Percentiles rank a stretch among this genome's conserved stretches.
These are phyloP conservation scores for Venustaconcha ellipsiformis DNA, from an alignment of 1,140 invertebrate genomes.

Conservation along the genomic window DNA sequence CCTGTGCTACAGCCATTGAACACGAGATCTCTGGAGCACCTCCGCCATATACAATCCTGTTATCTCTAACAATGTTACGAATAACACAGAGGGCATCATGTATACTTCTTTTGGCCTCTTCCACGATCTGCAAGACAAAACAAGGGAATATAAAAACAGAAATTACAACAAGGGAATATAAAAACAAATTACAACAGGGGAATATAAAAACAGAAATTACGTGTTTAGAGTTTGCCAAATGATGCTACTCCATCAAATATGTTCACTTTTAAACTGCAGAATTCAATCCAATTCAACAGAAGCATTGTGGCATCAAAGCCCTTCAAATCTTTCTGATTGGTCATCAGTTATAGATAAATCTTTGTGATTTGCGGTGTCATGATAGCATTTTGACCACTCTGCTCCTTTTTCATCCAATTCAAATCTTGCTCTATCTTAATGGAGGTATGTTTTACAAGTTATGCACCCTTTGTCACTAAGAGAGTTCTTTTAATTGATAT, in stretches of 20 bases:
- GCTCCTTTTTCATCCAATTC: too few relatives aligned
- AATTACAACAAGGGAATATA: background rate
- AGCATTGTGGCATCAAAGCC: too few relatives aligned
- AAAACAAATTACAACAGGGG: conserved; percentile 6
- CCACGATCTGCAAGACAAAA: conserved; percentile 80
- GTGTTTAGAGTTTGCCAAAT: background rate
- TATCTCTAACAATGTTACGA: conserved; percentile 93
- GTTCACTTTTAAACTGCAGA: background rate
- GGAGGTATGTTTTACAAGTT: too few relatives aligned
- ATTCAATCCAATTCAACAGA: too few relatives aligned
- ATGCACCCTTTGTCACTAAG: too few relatives aligned
- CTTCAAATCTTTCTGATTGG: too few relatives aligned
- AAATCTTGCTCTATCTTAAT: too few relatives aligned
- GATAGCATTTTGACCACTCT: too few relatives aligned
- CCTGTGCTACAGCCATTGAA: conserved; percentile 87
- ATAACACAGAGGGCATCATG: conserved; percentile 99
- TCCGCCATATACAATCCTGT: conserved; percentile 96
- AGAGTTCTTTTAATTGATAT: too few relatives aligned
- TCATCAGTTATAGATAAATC: too few relatives aligned
- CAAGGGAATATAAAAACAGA: conserved; percentile 2
- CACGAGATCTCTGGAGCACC: conserved; percentile 97
- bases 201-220: background rate
- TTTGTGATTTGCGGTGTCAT: too few relatives aligned
- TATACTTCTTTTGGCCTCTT: conserved; percentile 96
- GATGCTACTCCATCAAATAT: too few relatives aligned